A percentile compares a stretch with the other conserved stretches of the same genome.
phyloP scores from a whole-genome alignment of 2,797 vertebrate genomes.

The Octomys mimax region DNA sequence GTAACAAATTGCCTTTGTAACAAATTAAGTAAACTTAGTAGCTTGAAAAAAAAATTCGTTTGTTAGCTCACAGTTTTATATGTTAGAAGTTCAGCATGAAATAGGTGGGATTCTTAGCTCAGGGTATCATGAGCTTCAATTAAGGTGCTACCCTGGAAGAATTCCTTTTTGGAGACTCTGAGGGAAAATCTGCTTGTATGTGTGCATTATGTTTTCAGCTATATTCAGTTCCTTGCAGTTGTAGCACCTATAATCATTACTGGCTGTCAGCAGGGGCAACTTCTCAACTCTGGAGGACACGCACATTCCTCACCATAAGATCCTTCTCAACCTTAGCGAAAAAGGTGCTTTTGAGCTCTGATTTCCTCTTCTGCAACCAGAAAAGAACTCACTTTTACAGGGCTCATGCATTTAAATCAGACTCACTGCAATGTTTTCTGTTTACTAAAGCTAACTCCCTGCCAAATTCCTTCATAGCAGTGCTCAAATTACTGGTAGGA shows the following conservation, averaged over 20 bases:
- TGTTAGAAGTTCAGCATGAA: neutral
- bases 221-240: neutral
- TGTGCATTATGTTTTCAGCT: neutral
- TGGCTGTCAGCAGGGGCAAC: neutral
- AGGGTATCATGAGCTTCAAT: neutral
- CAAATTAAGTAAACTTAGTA: neutral
- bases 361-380: neutral
- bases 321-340: neutral
- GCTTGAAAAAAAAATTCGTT: neutral
- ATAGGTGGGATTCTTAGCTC: neutral
- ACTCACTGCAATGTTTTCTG: neutral
- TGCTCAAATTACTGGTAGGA: constrained; percentile 4
- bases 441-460: neutral
- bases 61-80: neutral
- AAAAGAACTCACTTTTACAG: neutral
- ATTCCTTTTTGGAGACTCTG: constrained; percentile 6
- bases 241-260: neutral
- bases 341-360: neutral
- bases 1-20: constrained; percentile 8
- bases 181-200: neutral
- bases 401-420: neutral
- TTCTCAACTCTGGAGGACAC: neutral
- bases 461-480: neutral
- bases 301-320: neutral
- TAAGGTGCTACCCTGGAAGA: neutral